Percentiles rank a stretch among this genome's conserved stretches.
These are phyloP conservation scores for Campylomormyrus numenius DNA, from an alignment of 2,113 vertebrate genomes.

Conservation along the genomic window DNA sequence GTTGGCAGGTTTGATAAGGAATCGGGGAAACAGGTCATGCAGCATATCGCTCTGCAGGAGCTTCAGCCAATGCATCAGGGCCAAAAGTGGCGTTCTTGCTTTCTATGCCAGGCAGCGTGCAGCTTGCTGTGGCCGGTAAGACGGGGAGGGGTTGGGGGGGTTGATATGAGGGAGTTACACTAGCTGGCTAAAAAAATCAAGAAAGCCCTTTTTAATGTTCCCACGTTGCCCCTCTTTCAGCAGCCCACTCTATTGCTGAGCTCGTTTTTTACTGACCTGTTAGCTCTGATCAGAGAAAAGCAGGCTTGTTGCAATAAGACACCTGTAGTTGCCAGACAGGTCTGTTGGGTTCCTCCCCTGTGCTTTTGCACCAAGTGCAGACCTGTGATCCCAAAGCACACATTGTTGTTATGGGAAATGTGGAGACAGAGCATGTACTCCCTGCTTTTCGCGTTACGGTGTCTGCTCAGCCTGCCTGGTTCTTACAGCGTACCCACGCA, in stretches of 20 bases:
- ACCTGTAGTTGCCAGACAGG: not conserved
- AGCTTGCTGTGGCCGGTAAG: not conserved
- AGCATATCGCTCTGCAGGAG: not conserved
- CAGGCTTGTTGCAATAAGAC: slow-evolving; percentile 20
- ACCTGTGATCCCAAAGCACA: not conserved
- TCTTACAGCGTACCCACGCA: slow-evolving; percentile 75
- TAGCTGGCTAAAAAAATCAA: not conserved
- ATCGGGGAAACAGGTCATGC: not conserved
- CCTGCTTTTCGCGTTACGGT: slow-evolving; percentile 24
- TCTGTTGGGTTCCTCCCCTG: slow-evolving; percentile 25
- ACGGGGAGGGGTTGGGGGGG: not conserved
- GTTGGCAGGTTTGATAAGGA: not conserved
- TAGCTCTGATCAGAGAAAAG: not conserved
- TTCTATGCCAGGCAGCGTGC: not conserved
- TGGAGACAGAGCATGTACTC: slow-evolving; percentile 31
- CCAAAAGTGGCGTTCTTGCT: not conserved
- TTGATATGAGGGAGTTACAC: not conserved
- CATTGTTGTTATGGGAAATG: slow-evolving; percentile 1
- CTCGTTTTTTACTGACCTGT: not conserved
- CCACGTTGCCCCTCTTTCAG: not conserved
- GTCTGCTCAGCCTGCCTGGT: slow-evolving; percentile 45
- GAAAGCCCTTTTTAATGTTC: not conserved
- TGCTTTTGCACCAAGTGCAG: not conserved
- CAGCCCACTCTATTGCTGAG: not conserved
- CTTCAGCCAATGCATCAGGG: not conserved